These are phyloP conservation scores for Hormaphis cornu DNA, from an alignment of 1,140 invertebrate genomes.

Conservation along the genomic window DNA sequence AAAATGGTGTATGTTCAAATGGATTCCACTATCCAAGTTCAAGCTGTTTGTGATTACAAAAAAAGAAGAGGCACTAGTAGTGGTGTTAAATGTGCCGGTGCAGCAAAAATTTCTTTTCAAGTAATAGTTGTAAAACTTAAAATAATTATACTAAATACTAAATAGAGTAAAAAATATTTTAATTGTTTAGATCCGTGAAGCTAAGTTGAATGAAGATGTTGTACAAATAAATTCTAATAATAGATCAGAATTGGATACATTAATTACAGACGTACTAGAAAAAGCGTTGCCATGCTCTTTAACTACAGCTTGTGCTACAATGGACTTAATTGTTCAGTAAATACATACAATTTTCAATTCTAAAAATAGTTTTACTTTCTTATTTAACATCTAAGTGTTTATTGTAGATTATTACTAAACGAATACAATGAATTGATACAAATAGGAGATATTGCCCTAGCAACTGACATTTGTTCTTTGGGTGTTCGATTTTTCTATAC, in stretches of 20 bases:
- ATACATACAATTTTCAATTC: neutral
- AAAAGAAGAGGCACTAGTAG: neutral
- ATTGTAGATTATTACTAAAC: neutral
- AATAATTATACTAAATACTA: neutral
- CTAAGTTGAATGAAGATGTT: conserved; percentile 16
- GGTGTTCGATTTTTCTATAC: conserved; percentile 5
- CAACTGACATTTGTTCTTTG: neutral
- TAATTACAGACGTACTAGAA: conserved; percentile 3
- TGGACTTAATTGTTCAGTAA: conserved; percentile 5
- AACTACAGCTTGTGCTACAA: neutral
- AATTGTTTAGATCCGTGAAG: conserved; percentile 3
- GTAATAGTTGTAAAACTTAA: neutral
- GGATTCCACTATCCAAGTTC: neutral
- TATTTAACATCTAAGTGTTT: neutral
- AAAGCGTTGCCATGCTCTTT: neutral
- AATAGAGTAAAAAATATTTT: neutral
- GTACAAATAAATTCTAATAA: conserved; percentile 16
- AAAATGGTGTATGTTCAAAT: conserved; percentile 17
- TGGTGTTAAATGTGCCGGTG: conserved; percentile 9
- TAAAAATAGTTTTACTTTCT: too few species aligned
- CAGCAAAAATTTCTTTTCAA: conserved; percentile 21
- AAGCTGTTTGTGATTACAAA: conserved; percentile 24
- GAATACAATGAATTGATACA: neutral
- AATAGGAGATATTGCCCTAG: conserved; percentile 1
- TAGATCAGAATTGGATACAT: conserved; percentile 6